Base-by-base conservation (phyloP, 1,140 invertebrate genomes). In the Schmidtea mediterranea region DNA sequence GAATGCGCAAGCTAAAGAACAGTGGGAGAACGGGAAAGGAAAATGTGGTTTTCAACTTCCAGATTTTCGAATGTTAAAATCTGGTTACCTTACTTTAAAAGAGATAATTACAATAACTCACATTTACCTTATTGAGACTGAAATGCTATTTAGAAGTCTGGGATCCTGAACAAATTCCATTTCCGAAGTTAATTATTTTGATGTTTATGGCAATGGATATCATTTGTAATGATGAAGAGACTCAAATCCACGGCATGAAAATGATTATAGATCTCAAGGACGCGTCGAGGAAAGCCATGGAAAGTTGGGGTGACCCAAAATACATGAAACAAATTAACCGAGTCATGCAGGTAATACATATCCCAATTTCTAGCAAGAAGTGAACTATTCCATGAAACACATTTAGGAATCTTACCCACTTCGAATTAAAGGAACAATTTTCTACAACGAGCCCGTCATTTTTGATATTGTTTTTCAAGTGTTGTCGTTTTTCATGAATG, bases 391-490 rank as follows among this genome's bases (percentile, higher is more conserved):
- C 2, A 36, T 49, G 46, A 36, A 32, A 55, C 69, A 40, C 61
- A 81, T 77, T 80, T 78, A 61, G 79, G 26, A 32, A 32, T 32
- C 26, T 10, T 32, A 32, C 10, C 26, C 78, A 1, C 76, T 78
- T n/a, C 80, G 79, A 12, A 78, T 82, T 59, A 82, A 82, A 58
- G 69, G 77, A 53, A 77, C 79, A 0, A 79, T 82, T 57, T 78
- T 82, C 53, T 67, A 82, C 18, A 81, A 82, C 58, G 75, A 82
- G 45, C 78, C 79, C 0, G 68, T 71, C 43, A 76, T 73, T 54
- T 77, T 77, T 1, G 72, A 73, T 1, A 76, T 77, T 56, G 69
- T 82, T 52, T 75, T 82, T 48, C 78, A 80, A 56, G 75, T 82
- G 57, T 73, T 72, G 1, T 70, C 79, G 1, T 75, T 75, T 3